Evolutionary conservation across 2,888 invertebrate species (phyloP).

Genomic region (Schizaphis graminum): DNA sequence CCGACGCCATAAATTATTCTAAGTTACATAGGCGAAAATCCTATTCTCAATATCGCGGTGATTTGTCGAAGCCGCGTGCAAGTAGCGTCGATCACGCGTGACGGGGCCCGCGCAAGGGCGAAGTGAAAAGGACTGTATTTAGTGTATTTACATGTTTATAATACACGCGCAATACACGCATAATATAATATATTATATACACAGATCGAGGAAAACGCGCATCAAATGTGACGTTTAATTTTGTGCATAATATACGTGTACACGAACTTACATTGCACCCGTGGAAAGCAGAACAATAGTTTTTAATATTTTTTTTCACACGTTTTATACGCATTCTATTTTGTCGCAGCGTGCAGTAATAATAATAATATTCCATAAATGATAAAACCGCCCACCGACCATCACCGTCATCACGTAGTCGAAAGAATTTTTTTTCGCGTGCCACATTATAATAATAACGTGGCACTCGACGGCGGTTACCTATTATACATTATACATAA

Average conservation of each 20-base stretch:
- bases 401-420: not conserved
- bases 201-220: not conserved
- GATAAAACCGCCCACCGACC: constrained; percentile 9
- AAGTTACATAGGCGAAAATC: not conserved
- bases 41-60: not conserved
- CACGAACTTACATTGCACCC: not conserved
- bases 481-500: not conserved
- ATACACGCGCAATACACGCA: not conserved
- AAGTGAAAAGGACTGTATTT: not conserved
- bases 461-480: not conserved
- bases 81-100: not conserved
- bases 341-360: not conserved
- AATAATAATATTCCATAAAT: constrained; percentile 43
- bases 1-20: not conserved
- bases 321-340: not conserved
- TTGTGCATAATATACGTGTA: not conserved
- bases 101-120: not conserved
- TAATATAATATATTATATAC: not conserved
- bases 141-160: not conserved
- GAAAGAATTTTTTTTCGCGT: constrained; percentile 11
- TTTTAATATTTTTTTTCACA: not conserved
- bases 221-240: constrained; percentile 51
- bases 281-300: not conserved
- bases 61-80: not conserved
- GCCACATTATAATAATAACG: not conserved